phyloP scores from a whole-genome alignment of 2,888 invertebrate genomes.

The Eupelmus urozonus region DNA sequence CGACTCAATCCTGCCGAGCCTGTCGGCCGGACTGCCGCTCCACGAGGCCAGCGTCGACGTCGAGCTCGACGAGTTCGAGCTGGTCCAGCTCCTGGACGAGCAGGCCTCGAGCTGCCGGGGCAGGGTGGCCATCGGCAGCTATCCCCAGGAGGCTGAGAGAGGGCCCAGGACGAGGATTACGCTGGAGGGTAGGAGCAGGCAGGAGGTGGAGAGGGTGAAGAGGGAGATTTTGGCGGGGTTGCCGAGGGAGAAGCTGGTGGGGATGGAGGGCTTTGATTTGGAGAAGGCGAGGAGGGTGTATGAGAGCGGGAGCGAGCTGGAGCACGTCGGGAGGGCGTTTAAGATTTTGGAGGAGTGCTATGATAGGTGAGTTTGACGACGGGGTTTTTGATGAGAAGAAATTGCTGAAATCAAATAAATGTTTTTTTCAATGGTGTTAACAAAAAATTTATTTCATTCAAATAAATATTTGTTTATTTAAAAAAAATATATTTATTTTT shows the following conservation, averaged over 20 bases:
- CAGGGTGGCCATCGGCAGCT: slow-evolving; percentile 68
- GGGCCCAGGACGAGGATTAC: slow-evolving; percentile 63
- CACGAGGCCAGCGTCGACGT: slow-evolving; percentile 65
- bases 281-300: slow-evolving; percentile 66
- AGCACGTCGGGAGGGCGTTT: slow-evolving; percentile 67
- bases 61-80: slow-evolving; percentile 64
- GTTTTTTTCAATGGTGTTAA: too few relatives aligned
- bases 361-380: slow-evolving; percentile 68
- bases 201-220: slow-evolving; percentile 62
- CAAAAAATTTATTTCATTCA: too few relatives aligned
- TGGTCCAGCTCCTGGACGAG: slow-evolving; percentile 64
- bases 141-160: slow-evolving; percentile 65
- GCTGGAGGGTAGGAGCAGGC: slow-evolving; percentile 63
- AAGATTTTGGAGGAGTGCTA: slow-evolving; percentile 71
- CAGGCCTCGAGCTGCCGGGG: slow-evolving; percentile 64
- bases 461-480: too few relatives aligned
- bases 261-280: background rate
- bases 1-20: slow-evolving; percentile 62
- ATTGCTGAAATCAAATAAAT: too few relatives aligned
- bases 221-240: slow-evolving; percentile 62
- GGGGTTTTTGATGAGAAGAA: too few relatives aligned
- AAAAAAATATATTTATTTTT: too few relatives aligned
- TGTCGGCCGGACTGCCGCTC: slow-evolving; percentile 57
- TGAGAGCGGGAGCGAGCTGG: slow-evolving; percentile 60
- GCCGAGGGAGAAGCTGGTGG: slow-evolving; percentile 7